These are phyloP conservation scores for Poeciliopsis occidentalis DNA, from an alignment of 2,113 vertebrate species.

Conservation along the genomic window DNA sequence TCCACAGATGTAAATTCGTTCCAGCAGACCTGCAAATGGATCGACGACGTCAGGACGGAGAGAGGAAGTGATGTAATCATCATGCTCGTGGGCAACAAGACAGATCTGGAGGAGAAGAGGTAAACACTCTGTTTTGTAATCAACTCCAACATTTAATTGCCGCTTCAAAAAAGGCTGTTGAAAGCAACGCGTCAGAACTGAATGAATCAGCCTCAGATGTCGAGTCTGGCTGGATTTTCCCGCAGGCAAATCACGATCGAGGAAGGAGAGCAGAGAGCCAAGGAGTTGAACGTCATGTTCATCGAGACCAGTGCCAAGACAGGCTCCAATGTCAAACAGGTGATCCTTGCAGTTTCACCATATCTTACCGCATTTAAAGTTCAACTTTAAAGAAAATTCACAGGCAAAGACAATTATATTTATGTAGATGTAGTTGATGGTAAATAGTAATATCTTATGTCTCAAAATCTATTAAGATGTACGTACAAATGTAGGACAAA, in stretches of 20 bases:
- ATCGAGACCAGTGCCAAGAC: conserved; percentile 87
- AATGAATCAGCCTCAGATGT: conserved; percentile 28
- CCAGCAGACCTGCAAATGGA: conserved; percentile 94
- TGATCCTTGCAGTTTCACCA: conserved; percentile 56
- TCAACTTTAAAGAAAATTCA: conserved; percentile 4
- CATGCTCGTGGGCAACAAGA: conserved; percentile 85
- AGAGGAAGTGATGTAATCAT: conserved; percentile 84
- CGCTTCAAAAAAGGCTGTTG: not conserved
- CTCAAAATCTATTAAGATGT: too few species aligned
- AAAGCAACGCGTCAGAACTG: not conserved
- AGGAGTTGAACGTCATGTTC: conserved; percentile 94
- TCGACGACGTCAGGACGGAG: conserved; percentile 88
- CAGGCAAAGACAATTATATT: not conserved
- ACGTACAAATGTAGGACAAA: too few species aligned
- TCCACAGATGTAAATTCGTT: conserved; percentile 90
- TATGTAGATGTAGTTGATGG: not conserved
- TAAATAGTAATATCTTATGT: too few species aligned
- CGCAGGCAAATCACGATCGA: conserved; percentile 91
- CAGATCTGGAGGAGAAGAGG: conserved; percentile 84
- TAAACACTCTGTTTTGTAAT: conserved; percentile 14
- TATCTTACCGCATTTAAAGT: conserved; percentile 43
- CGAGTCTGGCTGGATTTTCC: conserved; percentile 33
- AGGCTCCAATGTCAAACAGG: conserved; percentile 85
- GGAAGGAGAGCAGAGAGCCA: conserved; percentile 91
- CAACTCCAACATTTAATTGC: not conserved